Conservation (phyloP, 2,888 invertebrate genomes). For the Chironomus tentans region DNA sequence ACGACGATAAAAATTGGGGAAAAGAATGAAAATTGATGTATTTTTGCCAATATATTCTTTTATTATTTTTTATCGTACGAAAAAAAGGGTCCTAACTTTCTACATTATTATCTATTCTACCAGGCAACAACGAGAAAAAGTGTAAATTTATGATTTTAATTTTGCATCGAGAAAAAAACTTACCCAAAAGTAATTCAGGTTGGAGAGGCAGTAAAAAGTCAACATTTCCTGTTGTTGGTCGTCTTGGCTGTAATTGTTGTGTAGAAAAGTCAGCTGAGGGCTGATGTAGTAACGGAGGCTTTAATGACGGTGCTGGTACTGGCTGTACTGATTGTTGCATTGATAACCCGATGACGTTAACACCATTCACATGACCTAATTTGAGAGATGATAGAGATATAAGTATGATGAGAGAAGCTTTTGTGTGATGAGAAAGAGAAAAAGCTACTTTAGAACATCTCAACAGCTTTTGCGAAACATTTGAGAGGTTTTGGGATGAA, state of each 20-base stretch:
- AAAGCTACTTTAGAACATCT: background rate
- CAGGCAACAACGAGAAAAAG: too few species aligned
- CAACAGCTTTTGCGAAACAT: background rate
- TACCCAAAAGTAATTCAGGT: constrained; percentile 50
- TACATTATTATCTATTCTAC: too few species aligned
- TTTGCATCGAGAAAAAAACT: background rate
- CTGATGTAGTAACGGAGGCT: constrained; percentile 31
- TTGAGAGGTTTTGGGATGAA: background rate
- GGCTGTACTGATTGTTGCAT: constrained; percentile 47
- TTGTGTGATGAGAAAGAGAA: too few species aligned
- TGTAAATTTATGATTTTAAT: too few species aligned
- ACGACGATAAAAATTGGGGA: background rate
- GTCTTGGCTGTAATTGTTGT: constrained; percentile 57
- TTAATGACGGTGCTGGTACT: constrained; percentile 38
- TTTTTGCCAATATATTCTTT: too few species aligned
- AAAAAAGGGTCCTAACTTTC: too few species aligned
- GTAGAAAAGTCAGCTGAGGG: constrained; percentile 47
- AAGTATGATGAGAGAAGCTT: too few species aligned
- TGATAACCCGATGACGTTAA: constrained; percentile 57
- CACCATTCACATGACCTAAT: constrained; percentile 60
- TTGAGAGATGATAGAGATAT: background rate
- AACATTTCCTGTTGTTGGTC: constrained; percentile 59
- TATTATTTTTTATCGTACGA: too few species aligned
- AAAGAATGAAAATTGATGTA: too few species aligned
- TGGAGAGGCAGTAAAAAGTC: constrained; percentile 63